Base-by-base conservation (phyloP, 2,113 vertebrate species). In the Eolophus roseicapilla region DNA sequence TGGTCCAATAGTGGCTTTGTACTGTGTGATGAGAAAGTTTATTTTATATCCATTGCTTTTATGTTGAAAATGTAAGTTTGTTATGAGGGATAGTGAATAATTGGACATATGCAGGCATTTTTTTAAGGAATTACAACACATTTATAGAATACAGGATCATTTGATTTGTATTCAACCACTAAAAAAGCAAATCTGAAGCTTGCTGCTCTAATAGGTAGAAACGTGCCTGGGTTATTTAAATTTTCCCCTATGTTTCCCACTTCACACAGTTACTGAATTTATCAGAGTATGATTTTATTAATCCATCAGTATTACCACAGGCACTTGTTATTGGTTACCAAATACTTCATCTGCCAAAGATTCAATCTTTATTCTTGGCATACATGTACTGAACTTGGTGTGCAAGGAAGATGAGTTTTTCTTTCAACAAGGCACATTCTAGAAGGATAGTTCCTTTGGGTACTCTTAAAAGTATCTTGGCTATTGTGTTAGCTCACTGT, bases 401-500 rank as follows among this genome's bases (percentile, higher is more conserved):
- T 90, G 59, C 82, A 82, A 79, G 92, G 41, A 96, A 95, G 90
- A 92, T 81, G 92, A 93, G 43, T 43, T 85, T 82, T 88, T 71
- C 94, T 92, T 95, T 69, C 91, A 86, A 88, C n/a, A 70, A 62
- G 60, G 31, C 28, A 59, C 67, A 62, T 78, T 95, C 68, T 52
- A 65, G 69, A 75, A 50, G 78, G 77, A 63, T 87, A 41, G 92
- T 90, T 96, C 76, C 85, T 86, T 8, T 82, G 85, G 59, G 64
- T 86, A 11, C 69, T 86, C 44, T 75, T 78, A 33, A 49, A 93
- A 93, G 67, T 84, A 44, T 67, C 74, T 88, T 92, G 20, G 52
- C 67, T 95, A 81, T 57, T 71, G 11, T 94, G 82, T 94, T 93
- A 92, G 90, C 39, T 94, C 65, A 23, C 35, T 63, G 5, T 69